Base-by-base conservation (phyloP, 92 coral and sea anemone genomes). In the Muricea muricata region DNA sequence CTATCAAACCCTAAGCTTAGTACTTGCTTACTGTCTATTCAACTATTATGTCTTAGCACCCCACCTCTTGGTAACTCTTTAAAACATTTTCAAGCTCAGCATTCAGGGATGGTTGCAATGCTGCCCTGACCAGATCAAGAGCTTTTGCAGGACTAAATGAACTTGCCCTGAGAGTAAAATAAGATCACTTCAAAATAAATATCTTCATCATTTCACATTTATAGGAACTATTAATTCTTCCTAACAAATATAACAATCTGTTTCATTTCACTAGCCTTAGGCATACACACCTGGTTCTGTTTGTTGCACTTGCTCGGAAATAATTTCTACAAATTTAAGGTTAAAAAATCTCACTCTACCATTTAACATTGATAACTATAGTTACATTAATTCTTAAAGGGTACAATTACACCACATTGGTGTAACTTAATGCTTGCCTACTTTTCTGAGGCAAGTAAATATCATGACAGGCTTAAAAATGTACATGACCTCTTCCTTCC, bases 21-120 rank as follows among this genome's bases (percentile, higher is more conserved):
- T n/a, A n/a, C n/a, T n/a, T n/a, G n/a, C n/a, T n/a, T n/a, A n/a
- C n/a, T n/a, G n/a, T n/a, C n/a, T n/a, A n/a, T n/a, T n/a, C n/a
- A n/a, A n/a, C n/a, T n/a, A n/a, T n/a, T n/a, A n/a, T n/a, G n/a
- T n/a, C n/a, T n/a, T n/a, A n/a, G n/a, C n/a, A n/a, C 24, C 70
- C 13, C 77, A 95, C 98, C 94, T 95, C 98, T 73, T 95, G 98
- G 69, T 95, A 95, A 66, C 93, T 93, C 69, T 95, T 95, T 52
- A 95, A 81, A 34, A 95, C 94, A 73, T 85, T 81, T 84, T 95
- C 98, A 73, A 95, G 92, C 81, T 95, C 98, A 12, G 97, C 92
- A 89, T 95, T 95, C 37, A 95, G 75, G 0, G 98, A 91, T 41
- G 98, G 98, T 73, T 95, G 98, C 37, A 95, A 87, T 23, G 98